Conservation (phyloP, 1,140 invertebrate genomes). For the Cydia pomonella region DNA sequence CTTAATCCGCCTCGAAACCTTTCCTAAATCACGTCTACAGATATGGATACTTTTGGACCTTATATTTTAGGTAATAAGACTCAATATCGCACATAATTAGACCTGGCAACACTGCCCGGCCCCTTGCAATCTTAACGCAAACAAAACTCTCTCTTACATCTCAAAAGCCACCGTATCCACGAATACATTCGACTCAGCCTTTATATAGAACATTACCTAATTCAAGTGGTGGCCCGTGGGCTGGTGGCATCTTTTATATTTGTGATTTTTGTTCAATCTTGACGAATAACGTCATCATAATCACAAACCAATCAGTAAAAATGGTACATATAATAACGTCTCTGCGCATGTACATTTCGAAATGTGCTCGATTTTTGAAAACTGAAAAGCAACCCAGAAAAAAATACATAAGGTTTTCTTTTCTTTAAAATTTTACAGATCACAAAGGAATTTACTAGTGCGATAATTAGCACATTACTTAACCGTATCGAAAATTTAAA, state of each 20-base stretch:
- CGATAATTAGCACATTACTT: no score
- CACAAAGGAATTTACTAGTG: no score
- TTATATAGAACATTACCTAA: background rate
- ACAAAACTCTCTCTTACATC: background rate
- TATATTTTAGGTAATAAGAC: background rate
- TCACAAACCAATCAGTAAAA: background rate
- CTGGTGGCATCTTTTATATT: background rate
- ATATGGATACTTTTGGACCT: slow-evolving; percentile 14
- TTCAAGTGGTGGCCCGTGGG: background rate
- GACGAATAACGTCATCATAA: background rate
- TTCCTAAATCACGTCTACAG: background rate
- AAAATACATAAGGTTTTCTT: no score
- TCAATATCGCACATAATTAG: background rate
- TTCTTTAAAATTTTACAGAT: no score
- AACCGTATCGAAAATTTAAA: no score
- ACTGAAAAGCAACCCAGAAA: no score
- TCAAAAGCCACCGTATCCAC: background rate
- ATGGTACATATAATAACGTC: no score
- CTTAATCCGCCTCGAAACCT: background rate
- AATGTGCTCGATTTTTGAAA: no score
- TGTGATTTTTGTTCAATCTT: background rate
- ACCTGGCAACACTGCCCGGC: background rate
- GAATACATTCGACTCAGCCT: background rate
- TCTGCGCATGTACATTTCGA: no score
- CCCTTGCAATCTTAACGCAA: background rate